Conservation (phyloP, 2,113 vertebrate genomes). For the Mastomys coucha region DNA sequence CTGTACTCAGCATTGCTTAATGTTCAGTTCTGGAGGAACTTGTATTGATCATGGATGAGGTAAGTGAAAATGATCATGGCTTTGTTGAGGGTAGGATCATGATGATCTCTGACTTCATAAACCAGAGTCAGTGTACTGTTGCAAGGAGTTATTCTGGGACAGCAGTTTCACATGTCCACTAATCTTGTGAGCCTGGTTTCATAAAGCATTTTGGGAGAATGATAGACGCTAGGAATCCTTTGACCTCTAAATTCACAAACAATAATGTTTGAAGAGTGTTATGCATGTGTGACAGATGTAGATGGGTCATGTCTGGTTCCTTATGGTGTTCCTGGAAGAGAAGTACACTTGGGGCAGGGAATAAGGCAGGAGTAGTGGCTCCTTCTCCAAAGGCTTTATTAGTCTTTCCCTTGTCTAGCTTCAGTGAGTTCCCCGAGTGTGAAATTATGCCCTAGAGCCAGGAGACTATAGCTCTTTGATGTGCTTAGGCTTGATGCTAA, state of each 20-base stretch:
- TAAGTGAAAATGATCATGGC: background rate
- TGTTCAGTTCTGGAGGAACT: background rate
- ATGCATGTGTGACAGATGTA: background rate
- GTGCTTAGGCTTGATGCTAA: background rate
- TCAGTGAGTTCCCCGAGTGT: background rate
- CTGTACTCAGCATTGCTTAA: background rate
- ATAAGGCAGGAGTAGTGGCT: too few relatives aligned
- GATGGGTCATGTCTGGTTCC: background rate
- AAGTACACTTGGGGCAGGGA: rapidly evolving
- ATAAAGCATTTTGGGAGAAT: background rate
- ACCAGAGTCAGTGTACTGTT: background rate
- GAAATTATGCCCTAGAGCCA: background rate
- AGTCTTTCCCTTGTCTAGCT: background rate
- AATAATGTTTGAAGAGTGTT: background rate
- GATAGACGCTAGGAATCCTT: too few relatives aligned
- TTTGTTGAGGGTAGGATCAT: background rate
- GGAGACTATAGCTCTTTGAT: background rate
- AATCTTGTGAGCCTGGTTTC: background rate
- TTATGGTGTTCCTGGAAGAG: background rate
- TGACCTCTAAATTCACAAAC: background rate
- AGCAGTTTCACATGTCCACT: background rate
- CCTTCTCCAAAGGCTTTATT: background rate
- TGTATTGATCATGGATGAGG: background rate
- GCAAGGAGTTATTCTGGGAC: background rate
- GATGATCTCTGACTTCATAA: background rate